Base-by-base conservation (phyloP, 2,888 invertebrate genomes). In the Globia sparganii region DNA sequence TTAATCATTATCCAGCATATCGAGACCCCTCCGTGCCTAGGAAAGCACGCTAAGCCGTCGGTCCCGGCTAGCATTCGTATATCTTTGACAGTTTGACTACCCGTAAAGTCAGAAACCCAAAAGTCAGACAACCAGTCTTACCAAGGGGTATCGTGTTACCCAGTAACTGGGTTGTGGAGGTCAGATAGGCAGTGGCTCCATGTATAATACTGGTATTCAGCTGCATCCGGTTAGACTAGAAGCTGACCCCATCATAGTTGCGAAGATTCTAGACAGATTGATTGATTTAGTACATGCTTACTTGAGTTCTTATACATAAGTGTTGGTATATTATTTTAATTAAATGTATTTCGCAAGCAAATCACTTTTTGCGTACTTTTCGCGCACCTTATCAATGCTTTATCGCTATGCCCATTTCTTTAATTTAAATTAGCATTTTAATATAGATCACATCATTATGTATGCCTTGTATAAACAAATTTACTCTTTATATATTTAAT, bases 321-420 rank as follows among this genome's bases (percentile, higher is more conserved):
- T 21, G n/a, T 37, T n/a, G 11, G n/a, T 68, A 28, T 66, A 56
- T 77, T 66, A 56, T 77, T 72, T 28, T n/a, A 69, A 69, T 65
- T 69, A 2, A 78, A 66, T 78, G 21, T 81, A 75, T 58, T 49
- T 28, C 6, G 43, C 58, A 69, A 80, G 59, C 67, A 34, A 70
- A 58, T 83, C 77, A 83, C 77, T 46, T 9, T 68, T 64, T 65
- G n/a, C 59, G 40, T 66, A 49, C 53, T 61, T 58, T 43, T 58
- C 31, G 58, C 71, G 59, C 86, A 85, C 82, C 31, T 8, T 34
- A 71, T 61, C 58, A 80, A 58, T 69, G 86, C 86, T 83, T 83
- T 64, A 21, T 77, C 18, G 85, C 86, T 83, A 62, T 64, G 31
- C 56, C 85, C 82, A 85, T 85, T 72, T 65, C 15, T 84, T 28